phyloP scores from a whole-genome alignment of 2,888 invertebrate species.

The Hipparchia sbordonii region DNA sequence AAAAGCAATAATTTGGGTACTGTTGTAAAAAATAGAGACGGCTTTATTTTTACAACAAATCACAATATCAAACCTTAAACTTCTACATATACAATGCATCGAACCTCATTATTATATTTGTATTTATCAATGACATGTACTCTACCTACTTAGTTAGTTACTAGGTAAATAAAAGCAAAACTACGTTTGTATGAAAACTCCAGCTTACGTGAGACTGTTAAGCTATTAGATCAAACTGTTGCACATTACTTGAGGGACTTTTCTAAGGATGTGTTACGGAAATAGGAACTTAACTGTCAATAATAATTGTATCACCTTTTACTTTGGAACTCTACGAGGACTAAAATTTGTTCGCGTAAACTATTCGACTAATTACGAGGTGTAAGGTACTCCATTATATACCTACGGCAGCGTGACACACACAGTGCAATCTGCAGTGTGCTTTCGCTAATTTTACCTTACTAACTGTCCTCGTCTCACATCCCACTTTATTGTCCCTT shows the following conservation, averaged over 20 bases:
- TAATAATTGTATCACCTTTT: neutral
- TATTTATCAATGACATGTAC: no score
- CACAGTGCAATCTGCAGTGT: conserved; percentile 70
- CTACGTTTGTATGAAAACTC: no score
- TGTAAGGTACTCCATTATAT: neutral
- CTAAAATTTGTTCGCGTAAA: neutral
- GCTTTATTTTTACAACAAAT: no score
- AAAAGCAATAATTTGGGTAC: no score
- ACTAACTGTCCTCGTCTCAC: conserved; percentile 77
- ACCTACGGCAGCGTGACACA: conserved; percentile 53
- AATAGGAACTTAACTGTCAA: neutral
- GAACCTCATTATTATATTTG: no score
- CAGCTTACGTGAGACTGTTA: neutral
- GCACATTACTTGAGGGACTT: conserved; percentile 8
- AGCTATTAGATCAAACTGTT: conserved; percentile 1
- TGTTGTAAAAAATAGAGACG: no score
- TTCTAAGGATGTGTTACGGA: conserved; percentile 7
- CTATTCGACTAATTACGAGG: conserved; percentile 2
- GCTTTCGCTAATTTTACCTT: conserved; percentile 71
- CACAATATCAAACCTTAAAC: no score
- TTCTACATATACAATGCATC: no score
- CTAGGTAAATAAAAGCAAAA: no score
- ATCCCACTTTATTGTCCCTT: conserved; percentile 80
- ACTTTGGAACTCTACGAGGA: conserved; percentile 8
- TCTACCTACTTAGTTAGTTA: no score